Base-by-base conservation (phyloP, 2,888 invertebrate genomes). In the Sisyra nigra region DNA sequence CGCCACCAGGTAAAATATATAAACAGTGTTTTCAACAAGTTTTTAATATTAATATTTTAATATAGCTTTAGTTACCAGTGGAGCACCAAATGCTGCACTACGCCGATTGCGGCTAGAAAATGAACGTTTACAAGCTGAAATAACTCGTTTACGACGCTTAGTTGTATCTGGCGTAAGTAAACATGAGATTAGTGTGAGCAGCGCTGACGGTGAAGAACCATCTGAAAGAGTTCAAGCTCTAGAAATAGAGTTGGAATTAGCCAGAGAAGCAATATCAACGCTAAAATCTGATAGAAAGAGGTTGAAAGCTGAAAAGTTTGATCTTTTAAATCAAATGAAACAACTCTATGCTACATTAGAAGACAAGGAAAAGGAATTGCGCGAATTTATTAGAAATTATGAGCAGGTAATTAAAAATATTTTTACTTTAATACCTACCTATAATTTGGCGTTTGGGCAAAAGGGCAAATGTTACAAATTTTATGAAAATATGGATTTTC, bases 301-400 rank as follows among this genome's bases (percentile, higher is more conserved):
- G 49, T 69, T 93, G 58, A 88, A 91, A 66, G 84, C 87, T 10
- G 93, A 94, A 66, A 92, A 92, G 66, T 84, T 85, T 57, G 93
- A 93, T 65, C 71, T 94, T 49, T 68, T 93, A 52, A 85, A 82
- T 58, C 92, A 93, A 67, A 92, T 93, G 80, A 91, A 91, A 62
- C 91, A 93, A 57, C 72, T 94, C 46, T 94, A 93, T 61, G 80
- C 83, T 44, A 91, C 92, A 7, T 69, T 94, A 47, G 93, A 93
- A 63, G 91, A 92, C 61, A 93, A 93, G 65, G 93, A 94, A 60
- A 82, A 85, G 54, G 92, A 93, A 61, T 68, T 93, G 46, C 71
- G 92, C 46, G 92, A 93, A 64, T 93, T 93, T 59, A 92, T 94
- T 57, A 74, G 91, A 52, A 91, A 87, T 66, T 93, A 88, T 63